phyloP scores from a whole-genome alignment of 2,888 invertebrate genomes.

The Cataglyphis cursor region DNA sequence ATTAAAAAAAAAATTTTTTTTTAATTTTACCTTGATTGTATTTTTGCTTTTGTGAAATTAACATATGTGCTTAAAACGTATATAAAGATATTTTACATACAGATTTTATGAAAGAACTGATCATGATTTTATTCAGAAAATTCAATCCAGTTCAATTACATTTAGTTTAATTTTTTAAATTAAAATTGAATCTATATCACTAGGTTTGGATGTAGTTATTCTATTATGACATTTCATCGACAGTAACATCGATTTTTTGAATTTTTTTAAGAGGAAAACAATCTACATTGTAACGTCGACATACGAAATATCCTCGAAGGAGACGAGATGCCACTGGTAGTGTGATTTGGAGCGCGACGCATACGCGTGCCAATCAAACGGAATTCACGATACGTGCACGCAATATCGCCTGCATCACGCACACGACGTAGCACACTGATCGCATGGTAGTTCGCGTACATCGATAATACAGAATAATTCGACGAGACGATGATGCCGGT shows the following conservation, averaged over 20 bases:
- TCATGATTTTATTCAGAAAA: background rate
- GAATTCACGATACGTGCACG: slow-evolving; percentile 66
- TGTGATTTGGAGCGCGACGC: slow-evolving; percentile 28
- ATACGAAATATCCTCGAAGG: slow-evolving; percentile 7
- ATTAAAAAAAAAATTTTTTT: background rate
- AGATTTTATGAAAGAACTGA: background rate
- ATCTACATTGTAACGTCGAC: background rate
- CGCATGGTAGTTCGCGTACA: slow-evolving; percentile 20
- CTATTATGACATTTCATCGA: background rate
- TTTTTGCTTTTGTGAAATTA: background rate
- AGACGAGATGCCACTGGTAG: slow-evolving; percentile 12
- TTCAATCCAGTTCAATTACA: background rate
- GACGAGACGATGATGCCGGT: background rate
- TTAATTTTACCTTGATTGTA: background rate
- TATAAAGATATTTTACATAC: background rate
- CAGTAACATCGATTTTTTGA: background rate
- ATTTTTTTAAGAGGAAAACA: background rate
- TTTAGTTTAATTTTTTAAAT: background rate
- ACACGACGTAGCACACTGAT: slow-evolving; percentile 34
- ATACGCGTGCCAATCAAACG: slow-evolving; percentile 44
- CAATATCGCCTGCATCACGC: slow-evolving; percentile 49
- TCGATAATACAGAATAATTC: slow-evolving; percentile 16
- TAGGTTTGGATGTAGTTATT: background rate
- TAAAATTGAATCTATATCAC: background rate
- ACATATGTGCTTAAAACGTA: background rate